These are phyloP conservation scores for Achlya flavicornis DNA, from an alignment of 2,888 invertebrate genomes.

Conservation along the genomic window DNA sequence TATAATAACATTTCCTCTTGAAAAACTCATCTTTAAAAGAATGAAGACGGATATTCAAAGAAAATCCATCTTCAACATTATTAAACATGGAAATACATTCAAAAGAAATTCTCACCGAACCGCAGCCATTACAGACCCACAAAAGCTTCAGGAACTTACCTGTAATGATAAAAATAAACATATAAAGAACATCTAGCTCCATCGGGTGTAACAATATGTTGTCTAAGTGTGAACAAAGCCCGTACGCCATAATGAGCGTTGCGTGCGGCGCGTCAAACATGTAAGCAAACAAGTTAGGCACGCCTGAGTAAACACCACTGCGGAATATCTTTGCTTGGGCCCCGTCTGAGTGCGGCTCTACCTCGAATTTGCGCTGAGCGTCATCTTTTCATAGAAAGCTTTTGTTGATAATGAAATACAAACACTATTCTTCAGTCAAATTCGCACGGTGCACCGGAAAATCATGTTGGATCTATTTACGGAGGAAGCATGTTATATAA, in stretches of 20 bases:
- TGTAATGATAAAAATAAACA: constrained; percentile 80
- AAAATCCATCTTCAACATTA: constrained; percentile 26
- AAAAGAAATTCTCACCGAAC: constrained; percentile 70
- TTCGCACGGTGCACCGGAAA: constrained; percentile 59
- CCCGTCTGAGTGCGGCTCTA: constrained; percentile 70
- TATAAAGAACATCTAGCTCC: constrained; percentile 74
- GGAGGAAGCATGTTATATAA: constrained; percentile 37
- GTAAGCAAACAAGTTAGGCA: constrained; percentile 83
- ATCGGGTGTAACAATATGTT: constrained; percentile 79
- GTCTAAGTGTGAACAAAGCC: constrained; percentile 80
- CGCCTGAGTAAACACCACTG: constrained; percentile 82
- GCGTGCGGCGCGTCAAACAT: constrained; percentile 83
- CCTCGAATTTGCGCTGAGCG: constrained; percentile 73
- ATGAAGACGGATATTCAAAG: not conserved
- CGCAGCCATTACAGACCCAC: constrained; percentile 64
- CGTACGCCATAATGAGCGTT: constrained; percentile 80
- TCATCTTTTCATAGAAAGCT: constrained; percentile 77
- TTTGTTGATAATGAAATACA: constrained; percentile 82
- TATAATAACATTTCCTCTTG: not conserved
- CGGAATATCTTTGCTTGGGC: constrained; percentile 79
- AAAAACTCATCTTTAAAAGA: constrained; percentile 23
- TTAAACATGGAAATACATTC: constrained; percentile 49
- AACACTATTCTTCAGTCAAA: constrained; percentile 74
- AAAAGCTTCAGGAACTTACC: constrained; percentile 71
- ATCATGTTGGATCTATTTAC: constrained; percentile 47